Evolutionary conservation across 2,113 vertebrate species (phyloP), one percentile per base, ranked within the genome.

Genomic region (Ancistrus triradiatus): DNA sequence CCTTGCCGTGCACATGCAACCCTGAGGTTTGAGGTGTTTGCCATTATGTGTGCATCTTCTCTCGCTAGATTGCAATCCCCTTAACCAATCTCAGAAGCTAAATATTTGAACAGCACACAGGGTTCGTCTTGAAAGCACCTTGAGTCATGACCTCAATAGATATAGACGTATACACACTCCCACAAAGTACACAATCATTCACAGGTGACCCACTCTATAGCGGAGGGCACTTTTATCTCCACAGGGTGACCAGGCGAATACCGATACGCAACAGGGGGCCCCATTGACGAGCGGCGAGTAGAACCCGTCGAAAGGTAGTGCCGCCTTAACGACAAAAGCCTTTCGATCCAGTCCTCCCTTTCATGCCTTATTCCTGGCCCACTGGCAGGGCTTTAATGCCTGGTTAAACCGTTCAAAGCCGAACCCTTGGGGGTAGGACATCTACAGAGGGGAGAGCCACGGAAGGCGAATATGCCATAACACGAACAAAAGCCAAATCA

Each of bases 1-100:
- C 78, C 81, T 80, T 82, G 64, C 58, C 68, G 64, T 71, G 74
- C 87, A 85, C 82, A 84, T 87, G 83, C 79, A 77, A 79, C 78
- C 83, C 84, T 80, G 21, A 31, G 33, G 43, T 40, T 3, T 6
- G 69, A 78, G 78, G 78, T 77, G 14, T 33, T 8, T 13, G 35
- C 35, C 38, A 15, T 11, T 13, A 42, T 15, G 38, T 6, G 38
- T 1, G 13, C 38, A 21, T 63, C 4, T 27, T 19, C 37, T 31
- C 7, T 43, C 37, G 21, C 11, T 27, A n/a, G 37, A 63, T 17
- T 42, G 1, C 4, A 5, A 9, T 19, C 24, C 4, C 14, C 22
- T n/a, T 38, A 15, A 7, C 40, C 40, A 64, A 46, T 64, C 24
- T 21, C 2, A 46, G 25, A 43, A 13, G 49, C 8, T 22, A 35